phyloP scores from a whole-genome alignment of 35 echinoderm and acorn worm genomes.

The Apostichopus parvimensis region DNA sequence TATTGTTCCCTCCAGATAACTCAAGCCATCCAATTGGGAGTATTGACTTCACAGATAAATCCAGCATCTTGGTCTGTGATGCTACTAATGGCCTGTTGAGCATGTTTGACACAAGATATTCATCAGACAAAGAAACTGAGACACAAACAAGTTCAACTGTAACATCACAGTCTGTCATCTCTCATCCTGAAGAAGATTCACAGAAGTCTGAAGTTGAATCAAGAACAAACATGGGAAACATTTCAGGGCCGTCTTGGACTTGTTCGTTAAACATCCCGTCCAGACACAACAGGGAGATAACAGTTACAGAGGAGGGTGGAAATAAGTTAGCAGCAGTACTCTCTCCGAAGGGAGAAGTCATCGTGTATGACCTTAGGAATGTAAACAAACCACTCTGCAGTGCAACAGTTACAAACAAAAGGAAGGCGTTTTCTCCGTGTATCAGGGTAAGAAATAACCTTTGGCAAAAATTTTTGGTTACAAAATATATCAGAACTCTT shows the following conservation, averaged over 20 bases:
- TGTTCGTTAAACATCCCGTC: not conserved
- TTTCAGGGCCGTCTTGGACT: not conserved
- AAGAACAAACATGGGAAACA: not conserved
- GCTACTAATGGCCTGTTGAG: not conserved
- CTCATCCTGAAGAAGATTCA: not conserved
- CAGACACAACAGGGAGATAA: not conserved
- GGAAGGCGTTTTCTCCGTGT: not conserved
- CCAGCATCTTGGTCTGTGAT: not conserved
- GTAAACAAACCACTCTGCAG: not conserved
- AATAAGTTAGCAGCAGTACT: not conserved
- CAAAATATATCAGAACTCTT: too few species aligned
- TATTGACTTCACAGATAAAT: not conserved
- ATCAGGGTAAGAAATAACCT: not conserved
- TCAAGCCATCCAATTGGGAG: not conserved
- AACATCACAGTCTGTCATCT: not conserved
- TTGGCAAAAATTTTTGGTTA: too few species aligned
- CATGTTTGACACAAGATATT: not conserved
- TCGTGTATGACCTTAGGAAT: not conserved
- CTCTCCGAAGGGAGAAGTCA: not conserved
- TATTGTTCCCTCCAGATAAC: not conserved
- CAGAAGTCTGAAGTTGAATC: not conserved
- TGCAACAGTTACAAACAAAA: not conserved
- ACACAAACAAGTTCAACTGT: not conserved
- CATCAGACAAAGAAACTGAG: not conserved
- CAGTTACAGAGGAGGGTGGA: not conserved